These are phyloP conservation scores for Petaurus breviceps DNA, from an alignment of 2,113 vertebrate species.

Conservation along the genomic window DNA sequence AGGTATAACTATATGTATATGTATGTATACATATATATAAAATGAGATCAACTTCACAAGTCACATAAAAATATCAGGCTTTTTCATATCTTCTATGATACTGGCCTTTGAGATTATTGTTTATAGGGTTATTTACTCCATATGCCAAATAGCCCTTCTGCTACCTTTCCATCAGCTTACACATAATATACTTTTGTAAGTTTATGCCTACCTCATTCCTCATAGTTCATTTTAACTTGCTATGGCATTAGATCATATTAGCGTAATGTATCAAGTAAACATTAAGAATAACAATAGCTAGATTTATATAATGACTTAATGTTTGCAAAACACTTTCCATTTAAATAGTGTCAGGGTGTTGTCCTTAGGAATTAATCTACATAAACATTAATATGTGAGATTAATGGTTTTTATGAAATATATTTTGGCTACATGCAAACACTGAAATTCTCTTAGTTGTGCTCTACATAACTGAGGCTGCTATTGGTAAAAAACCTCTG, in stretches of 20 bases:
- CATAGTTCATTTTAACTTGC: neutral
- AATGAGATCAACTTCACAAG: neutral
- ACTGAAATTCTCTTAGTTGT: neutral
- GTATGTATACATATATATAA: too few species aligned
- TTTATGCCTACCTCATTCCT: conserved; percentile 1
- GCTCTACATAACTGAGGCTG: neutral
- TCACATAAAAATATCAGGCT: neutral
- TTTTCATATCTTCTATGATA: neutral
- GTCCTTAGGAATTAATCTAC: neutral
- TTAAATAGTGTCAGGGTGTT: neutral
- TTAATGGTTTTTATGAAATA: neutral
- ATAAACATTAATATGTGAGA: neutral
- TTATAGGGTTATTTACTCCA: conserved; percentile 2
- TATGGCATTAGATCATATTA: neutral
- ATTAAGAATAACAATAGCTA: neutral
- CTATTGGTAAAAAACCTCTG: neutral
- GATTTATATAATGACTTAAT: neutral
- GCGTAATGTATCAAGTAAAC: neutral
- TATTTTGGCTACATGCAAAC: neutral
- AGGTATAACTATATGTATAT: too few species aligned
- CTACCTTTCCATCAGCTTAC: neutral
- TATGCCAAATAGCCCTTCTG: conserved; percentile 35
- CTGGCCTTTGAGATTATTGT: neutral
- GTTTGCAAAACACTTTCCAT: neutral
- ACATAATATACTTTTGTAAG: neutral